A percentile compares a stretch with the other conserved stretches of the same genome.
These are phyloP conservation scores for Corythaeola cristata DNA, from an alignment of 2,113 vertebrate species.

Conservation along the genomic window DNA sequence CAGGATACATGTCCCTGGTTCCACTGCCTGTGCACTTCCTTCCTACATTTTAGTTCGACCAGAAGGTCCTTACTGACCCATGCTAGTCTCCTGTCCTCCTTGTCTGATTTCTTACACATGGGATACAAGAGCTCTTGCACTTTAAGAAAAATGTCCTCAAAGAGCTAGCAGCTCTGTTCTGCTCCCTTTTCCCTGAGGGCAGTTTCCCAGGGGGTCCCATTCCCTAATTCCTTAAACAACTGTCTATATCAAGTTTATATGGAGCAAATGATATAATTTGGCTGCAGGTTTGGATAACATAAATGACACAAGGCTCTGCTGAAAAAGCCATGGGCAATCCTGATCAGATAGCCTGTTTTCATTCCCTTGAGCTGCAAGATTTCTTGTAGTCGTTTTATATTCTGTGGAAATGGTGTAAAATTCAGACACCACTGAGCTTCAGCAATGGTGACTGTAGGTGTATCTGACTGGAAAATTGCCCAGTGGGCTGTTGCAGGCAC, in stretches of 20 bases:
- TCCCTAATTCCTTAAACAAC: neutral
- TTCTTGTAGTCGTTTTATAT: neutral
- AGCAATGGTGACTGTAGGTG: neutral
- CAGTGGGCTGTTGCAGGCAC: neutral
- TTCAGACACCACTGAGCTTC: neutral
- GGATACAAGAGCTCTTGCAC: neutral
- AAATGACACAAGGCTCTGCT: neutral
- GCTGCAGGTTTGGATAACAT: neutral
- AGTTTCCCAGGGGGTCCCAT: neutral
- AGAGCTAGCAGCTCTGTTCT: neutral
- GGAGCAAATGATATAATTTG: neutral
- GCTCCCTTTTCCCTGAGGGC: neutral
- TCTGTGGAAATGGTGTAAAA: neutral
- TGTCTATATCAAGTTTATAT: neutral
- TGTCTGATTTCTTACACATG: neutral
- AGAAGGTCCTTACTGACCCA: neutral
- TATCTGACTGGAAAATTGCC: constrained; percentile 46
- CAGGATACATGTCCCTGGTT: neutral
- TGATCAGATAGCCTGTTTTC: neutral
- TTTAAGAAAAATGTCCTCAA: neutral
- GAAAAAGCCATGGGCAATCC: neutral
- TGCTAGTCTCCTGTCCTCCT: neutral
- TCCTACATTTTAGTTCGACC: neutral
- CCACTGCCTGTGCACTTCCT: neutral
- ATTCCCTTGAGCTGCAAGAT: neutral